phyloP scores from a whole-genome alignment of 2,888 invertebrate species.

The Galerucella nymphaeae region DNA sequence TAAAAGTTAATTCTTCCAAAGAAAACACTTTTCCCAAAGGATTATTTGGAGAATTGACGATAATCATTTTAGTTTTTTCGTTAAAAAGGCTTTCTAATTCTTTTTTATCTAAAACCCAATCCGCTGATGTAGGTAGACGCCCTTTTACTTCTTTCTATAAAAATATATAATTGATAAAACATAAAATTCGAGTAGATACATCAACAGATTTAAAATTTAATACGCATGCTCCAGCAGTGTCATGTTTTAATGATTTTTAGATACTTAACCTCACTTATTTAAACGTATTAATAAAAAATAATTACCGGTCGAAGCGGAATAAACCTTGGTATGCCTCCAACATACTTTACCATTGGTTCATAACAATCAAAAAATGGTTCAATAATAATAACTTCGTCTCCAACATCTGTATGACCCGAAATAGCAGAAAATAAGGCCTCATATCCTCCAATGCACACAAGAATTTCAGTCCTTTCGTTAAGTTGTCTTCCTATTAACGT shows the following conservation, averaged over 20 bases:
- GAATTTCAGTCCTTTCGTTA: conserved; percentile 89
- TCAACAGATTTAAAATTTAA: too few relatives aligned
- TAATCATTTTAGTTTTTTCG: conserved; percentile 89
- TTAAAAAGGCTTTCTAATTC: conserved; percentile 87
- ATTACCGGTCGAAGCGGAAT: conserved; percentile 80
- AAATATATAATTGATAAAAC: too few relatives aligned
- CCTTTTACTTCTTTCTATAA: conserved; percentile 56
- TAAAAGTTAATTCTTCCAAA: conserved; percentile 74
- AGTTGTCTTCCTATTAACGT: conserved; percentile 79
- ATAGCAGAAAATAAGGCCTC: conserved; percentile 90
- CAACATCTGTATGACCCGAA: conserved; percentile 78
- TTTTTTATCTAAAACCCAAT: conserved; percentile 88
- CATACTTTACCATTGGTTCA: conserved; percentile 90
- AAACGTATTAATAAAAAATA: too few relatives aligned
- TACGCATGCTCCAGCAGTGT: too few relatives aligned
- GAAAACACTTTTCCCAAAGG: conserved; percentile 93
- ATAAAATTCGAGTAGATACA: too few relatives aligned
- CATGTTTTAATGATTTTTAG: too few relatives aligned
- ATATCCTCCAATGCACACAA: too few relatives aligned
- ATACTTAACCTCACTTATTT: too few relatives aligned
- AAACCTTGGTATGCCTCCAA: conserved; percentile 88
- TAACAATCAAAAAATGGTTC: conserved; percentile 99
- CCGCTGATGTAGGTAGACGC: conserved; percentile 73
- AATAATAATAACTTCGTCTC: conserved; percentile 94
- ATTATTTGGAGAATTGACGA: conserved; percentile 98